These are phyloP conservation scores for Psittacula derbiana DNA, from an alignment of 2,797 vertebrate species.

Conservation along the genomic window DNA sequence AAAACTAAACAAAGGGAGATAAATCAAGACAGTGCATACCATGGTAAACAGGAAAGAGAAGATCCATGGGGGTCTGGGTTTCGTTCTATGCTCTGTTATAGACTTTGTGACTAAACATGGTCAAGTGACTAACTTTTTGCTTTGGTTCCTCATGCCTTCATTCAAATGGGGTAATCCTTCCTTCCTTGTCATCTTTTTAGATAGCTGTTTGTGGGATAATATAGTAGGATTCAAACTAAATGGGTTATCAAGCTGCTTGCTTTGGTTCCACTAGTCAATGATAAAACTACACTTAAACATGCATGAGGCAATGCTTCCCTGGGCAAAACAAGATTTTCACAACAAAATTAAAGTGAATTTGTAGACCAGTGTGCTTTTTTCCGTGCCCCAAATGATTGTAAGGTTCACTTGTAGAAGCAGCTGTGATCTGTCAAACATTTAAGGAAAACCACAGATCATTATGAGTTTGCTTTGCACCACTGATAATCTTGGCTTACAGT, in stretches of 20 bases:
- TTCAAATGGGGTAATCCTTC: not conserved
- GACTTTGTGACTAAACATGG: rapidly evolving
- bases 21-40: not conserved
- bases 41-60: not conserved
- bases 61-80: not conserved
- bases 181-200: not conserved
- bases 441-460: not conserved
- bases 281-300: not conserved
- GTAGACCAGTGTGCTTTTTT: not conserved
- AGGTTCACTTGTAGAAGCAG: not conserved
- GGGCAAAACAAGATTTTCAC: not conserved
- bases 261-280: not conserved
- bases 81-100: not conserved
- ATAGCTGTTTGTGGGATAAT: not conserved
- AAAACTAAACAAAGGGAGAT: not conserved
- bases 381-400: not conserved
- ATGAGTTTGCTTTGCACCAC: not conserved
- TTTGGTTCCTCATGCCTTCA: not conserved
- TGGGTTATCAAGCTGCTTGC: not conserved
- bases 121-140: not conserved
- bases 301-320: not conserved
- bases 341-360: not conserved
- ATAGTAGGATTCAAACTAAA: not conserved
- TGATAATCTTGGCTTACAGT: not conserved
- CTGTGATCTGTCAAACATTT: not conserved